Base-by-base conservation (phyloP, 2,113 vertebrate species). In the Irena cyanogastra region DNA sequence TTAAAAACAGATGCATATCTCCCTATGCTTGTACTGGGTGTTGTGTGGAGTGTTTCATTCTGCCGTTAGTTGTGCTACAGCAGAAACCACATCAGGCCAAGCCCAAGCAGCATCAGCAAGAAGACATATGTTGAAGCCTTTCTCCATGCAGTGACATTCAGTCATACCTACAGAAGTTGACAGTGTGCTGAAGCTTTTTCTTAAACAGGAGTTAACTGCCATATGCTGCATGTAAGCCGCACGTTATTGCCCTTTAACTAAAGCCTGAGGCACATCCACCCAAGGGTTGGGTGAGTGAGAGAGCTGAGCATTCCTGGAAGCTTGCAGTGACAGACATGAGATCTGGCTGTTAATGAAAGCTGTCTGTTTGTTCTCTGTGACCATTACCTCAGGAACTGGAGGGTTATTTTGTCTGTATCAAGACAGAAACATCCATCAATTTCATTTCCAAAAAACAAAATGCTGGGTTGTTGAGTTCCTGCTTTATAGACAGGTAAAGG, bases 171-270 rank as follows among this genome's bases (percentile, higher is more conserved):
- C 26, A 24, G 52, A 63, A 37, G 41, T 1, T 42, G 21, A 14
- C 16, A 49, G 6, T 10, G 16, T 52, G 27, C 45, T 44, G 45
- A 44, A 68, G 33, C 3, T 63, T 88, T 69, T 59, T 42, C 26
- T 42, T 74, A 18, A 42, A 10, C 23, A 13, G 24, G 24, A 45
- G 33, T 56, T 31, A 49, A 3, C 5, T 57, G 56, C 24, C 19
- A 17, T 14, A 3, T 22, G 37, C 52, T 63, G 4, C 7, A 3
- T 26, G 9, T 53, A 68, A 80, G 39, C 10, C 8, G 4, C 39
- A 42, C 0, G 0, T 68, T 63, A 45, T 6, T 54, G 42, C 18
- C 23, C 19, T 16, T 57, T 59, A 49, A 20, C 31, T n/a, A 17
- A 39, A 68, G 19, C 47, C 18, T 22, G 30, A 71, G 21, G 6